Evolutionary conservation across 2,797 vertebrate genomes (phyloP), one percentile per base, ranked within the genome.

Genomic region (Carapus acus): DNA sequence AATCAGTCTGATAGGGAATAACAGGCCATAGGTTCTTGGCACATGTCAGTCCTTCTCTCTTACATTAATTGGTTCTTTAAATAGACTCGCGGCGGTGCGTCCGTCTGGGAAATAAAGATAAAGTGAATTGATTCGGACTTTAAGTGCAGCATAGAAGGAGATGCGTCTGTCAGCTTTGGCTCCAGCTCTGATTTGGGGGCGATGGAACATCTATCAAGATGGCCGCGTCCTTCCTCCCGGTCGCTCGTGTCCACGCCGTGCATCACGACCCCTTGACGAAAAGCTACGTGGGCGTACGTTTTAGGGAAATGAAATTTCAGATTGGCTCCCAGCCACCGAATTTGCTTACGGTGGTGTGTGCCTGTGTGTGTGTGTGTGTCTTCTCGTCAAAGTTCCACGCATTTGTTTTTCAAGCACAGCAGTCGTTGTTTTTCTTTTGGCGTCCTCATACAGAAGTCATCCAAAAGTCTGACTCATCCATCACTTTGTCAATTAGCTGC

Each of bases 51-150:
- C 29, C 66, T 77, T 84, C 74, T 83, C 83, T 77, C 85, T 85
- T 80, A 79, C 60, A 75, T 76, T 72, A 83, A 84, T 86, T 83
- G 75, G 42, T 75, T 85, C 68, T 60, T 69, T 73, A 79, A 81
- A 81, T 76, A 81, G 69, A n/a, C 20, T 54, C 61, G 31, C 4
- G 7, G 37, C 20, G 27, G 40, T 23, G 48, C 49, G 50, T 58
- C 43, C 33, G 58, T 55, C 42, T 27, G 38, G 41, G 38, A n/a
- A 53, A 53, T 8, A 9, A 54, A 23, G 34, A 46, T 27, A 31
- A 20, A 62, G 55, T 62, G 51, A 74, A 82, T 79, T 73, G 61
- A 67, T 63, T 74, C 49, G 17, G 49, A 36, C 51, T 37, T 23
- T 72, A 57, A 77, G 73, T 76, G 74, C 59, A 66, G 62, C 52